These are phyloP conservation scores for Fulmarus glacialis DNA, from an alignment of 2,113 vertebrate species.

Conservation along the genomic window DNA sequence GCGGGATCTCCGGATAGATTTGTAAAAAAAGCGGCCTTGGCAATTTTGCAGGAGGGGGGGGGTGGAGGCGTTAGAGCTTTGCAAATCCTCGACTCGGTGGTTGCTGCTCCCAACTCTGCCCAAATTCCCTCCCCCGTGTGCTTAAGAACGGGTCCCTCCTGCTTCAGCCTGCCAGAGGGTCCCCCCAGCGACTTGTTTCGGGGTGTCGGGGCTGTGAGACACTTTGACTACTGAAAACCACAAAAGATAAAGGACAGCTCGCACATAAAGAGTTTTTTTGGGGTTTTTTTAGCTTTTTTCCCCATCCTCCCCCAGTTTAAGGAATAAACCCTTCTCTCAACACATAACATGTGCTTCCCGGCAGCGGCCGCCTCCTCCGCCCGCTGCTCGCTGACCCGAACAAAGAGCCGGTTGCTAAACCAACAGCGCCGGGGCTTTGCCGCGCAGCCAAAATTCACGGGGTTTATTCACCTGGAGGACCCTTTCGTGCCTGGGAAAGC, in stretches of 20 bases:
- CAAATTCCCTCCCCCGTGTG: neutral
- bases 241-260: neutral
- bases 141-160: neutral
- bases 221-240: neutral
- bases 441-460: neutral
- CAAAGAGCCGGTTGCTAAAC: neutral
- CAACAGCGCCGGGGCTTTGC: neutral
- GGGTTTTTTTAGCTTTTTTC: neutral
- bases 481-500: neutral
- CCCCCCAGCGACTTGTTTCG: fast-evolving
- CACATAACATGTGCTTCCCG: fast-evolving
- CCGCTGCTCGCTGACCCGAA: neutral
- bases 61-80: neutral
- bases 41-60: neutral
- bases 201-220: fast-evolving
- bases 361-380: neutral
- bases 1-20: neutral
- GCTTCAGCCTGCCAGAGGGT: neutral
- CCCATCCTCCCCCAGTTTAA: neutral
- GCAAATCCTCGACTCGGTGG: fast-evolving
- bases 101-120: neutral
- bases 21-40: neutral
- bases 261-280: neutral
- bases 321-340: neutral
- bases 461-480: neutral